These are phyloP conservation scores for Poeciliopsis presidionis DNA, from an alignment of 2,797 vertebrate genomes.

Conservation along the genomic window DNA sequence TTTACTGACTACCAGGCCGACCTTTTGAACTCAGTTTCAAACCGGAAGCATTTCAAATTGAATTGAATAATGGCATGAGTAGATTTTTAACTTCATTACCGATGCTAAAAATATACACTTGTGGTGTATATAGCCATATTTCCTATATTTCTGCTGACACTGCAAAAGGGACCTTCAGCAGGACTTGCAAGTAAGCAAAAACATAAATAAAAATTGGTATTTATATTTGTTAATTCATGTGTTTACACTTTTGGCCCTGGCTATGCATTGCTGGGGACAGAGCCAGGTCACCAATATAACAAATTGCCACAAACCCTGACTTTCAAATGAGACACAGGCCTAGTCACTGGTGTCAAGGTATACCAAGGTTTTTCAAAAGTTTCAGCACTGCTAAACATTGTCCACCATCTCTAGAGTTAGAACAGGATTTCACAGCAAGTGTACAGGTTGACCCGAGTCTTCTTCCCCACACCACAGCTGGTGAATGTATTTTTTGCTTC, in stretches of 20 bases:
- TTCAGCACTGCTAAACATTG: no score
- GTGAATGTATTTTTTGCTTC: not conserved
- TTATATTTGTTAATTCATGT: not conserved
- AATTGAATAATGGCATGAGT: not conserved
- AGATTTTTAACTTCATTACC: not conserved
- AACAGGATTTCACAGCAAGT: no score
- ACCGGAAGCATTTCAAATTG: not conserved
- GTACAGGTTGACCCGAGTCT: no score
- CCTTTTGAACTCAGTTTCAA: not conserved
- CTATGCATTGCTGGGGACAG: not conserved
- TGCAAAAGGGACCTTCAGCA: not conserved
- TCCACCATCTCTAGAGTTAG: not conserved
- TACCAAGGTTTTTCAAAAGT: no score
- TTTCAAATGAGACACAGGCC: not conserved
- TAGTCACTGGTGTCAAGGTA: no score
- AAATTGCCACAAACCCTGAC: not conserved
- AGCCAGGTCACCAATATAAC: not conserved
- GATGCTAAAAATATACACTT: not conserved
- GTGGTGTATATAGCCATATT: not conserved
- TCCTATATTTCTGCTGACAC: not conserved
- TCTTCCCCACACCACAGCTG: no score
- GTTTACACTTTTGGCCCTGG: not conserved
- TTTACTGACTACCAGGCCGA: not conserved
- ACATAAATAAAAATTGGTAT: not conserved
- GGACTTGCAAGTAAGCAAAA: not conserved